Evolutionary conservation across 2,888 invertebrate species (phyloP), one percentile per base, ranked within the genome.

Genomic region (Brachycybe producta): DNA sequence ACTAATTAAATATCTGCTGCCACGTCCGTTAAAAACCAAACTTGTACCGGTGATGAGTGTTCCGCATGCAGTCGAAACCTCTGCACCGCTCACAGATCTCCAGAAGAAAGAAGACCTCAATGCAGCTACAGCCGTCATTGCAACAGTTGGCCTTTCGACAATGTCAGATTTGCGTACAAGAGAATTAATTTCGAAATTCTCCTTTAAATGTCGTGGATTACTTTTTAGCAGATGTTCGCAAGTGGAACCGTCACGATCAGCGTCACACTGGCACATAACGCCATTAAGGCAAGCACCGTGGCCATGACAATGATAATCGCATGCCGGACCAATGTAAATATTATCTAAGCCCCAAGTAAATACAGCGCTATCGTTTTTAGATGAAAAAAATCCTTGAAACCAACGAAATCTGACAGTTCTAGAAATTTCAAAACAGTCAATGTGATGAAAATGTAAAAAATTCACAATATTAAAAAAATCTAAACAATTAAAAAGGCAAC

Each of bases 281-380:
- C 64, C 63, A 52, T 56, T 55, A n/a, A 56, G 17, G 24, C 44
- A 44, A 13, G 21, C 19, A 0, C 68, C 67, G 3, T 64, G 59
- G 1, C 67, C 67, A 51, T 61, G 58, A 57, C 69, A 69, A 61
- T 65, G 59, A 2, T 60, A 55, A 2, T 62, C 62, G 56, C 68
- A 69, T 5, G 57, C 58, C 52, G 64, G 64, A 2, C 68, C 67
- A 19, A 68, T 60, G 54, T 65, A 67, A 11, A 68, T 59, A 52
- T 67, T 64, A 57, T 66, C 66, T 24, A 69, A 56, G 13, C 67
- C 64, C 68, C 68, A 69, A 3, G n/a, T 15, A n/a, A 17, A 26
- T 23, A 26, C 8, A 11, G 7, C 7, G 21, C 11, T 26, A 23
- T 17, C 5, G 17, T 30, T 32, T 8, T 19, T 17, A 3, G 57